Conservation (phyloP, 2,797 vertebrate species). For the Bothrops alternatus region DNA sequence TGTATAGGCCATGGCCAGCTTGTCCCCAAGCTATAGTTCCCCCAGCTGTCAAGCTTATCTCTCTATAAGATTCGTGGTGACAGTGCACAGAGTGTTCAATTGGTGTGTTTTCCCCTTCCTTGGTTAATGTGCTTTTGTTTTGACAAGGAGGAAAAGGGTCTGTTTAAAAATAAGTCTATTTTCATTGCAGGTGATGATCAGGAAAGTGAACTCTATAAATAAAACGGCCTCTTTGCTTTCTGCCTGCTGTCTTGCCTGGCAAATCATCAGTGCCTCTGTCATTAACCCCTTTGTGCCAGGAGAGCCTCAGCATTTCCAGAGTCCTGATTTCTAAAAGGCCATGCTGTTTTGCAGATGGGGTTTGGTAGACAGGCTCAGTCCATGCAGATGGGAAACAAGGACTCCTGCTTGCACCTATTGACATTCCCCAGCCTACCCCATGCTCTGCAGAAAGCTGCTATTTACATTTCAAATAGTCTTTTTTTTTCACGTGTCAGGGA, state of each 20-base stretch:
- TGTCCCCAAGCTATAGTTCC: neutral
- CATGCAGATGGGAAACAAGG: neutral
- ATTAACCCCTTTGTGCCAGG: neutral
- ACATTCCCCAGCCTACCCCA: neutral
- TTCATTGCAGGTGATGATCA: constrained; percentile 25
- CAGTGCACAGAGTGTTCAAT: neutral
- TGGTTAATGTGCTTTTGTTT: constrained; percentile 17
- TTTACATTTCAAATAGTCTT: neutral
- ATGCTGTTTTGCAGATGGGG: neutral
- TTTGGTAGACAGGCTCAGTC: neutral
- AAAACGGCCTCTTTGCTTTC: constrained; percentile 1
- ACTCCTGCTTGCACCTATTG: neutral
- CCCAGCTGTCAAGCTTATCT: neutral
- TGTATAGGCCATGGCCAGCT: neutral
- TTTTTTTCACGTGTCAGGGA: neutral
- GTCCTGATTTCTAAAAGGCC: neutral
- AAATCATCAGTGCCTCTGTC: neutral
- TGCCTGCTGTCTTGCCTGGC: constrained; percentile 5
- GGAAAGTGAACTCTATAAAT: constrained; percentile 34
- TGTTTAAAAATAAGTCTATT: constrained; percentile 23
- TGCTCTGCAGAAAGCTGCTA: neutral
- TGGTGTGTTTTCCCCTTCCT: neutral
- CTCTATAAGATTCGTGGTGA: neutral
- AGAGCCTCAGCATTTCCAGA: neutral
- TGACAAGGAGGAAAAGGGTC: constrained; percentile 22